Base-by-base conservation (phyloP, 2,113 vertebrate species). In the Leptobrachium ailaonicum region DNA sequence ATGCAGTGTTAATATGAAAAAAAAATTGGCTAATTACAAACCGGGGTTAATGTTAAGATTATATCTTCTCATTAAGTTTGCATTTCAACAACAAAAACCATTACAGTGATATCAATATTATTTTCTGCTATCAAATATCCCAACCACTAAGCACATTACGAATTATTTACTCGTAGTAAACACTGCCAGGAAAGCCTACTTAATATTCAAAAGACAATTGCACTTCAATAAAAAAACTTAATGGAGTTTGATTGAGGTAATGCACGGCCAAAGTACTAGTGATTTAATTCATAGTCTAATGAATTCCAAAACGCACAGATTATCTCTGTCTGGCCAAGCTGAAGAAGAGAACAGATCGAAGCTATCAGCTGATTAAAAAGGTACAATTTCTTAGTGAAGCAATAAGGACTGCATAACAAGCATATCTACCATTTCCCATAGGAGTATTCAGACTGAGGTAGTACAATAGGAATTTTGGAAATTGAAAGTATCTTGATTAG, bases 201-300 rank as follows among this genome's bases (percentile, higher is more conserved):
- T 80, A 73, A 80, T 80, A 80, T 80, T 74, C 78, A 67, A 41
- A 68, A 41, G 71, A 58, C 78, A 80, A 68, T 41, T 41, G 64
- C 42, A 74, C 67, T 66, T 58, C 63, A 47, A 68, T 80, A 11
- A 74, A 47, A 32, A 80, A 68, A 7, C 63, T 50, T 80, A 74
- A 80, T 80, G 62, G 72, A 60, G 71, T 80, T 80, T 80, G 71
- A 80, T 58, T 58, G 50, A 58, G 77, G 70, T 10, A 79, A 53
- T 20, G 11, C 44, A 41, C 13, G 10, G 77, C 77, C 69, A 72
- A 71, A 64, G 53, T 40, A 40, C 50, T 32, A 12, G 41, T 67
- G 71, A 74, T 80, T 62, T 62, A 58, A 74, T 80, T 41, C 63
- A 71, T 41, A 68, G 45, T 41, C 45, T 58, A 43, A 74, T 74